Conservation (phyloP, 1,140 invertebrate genomes). For the Tetramorium simillimum region DNA sequence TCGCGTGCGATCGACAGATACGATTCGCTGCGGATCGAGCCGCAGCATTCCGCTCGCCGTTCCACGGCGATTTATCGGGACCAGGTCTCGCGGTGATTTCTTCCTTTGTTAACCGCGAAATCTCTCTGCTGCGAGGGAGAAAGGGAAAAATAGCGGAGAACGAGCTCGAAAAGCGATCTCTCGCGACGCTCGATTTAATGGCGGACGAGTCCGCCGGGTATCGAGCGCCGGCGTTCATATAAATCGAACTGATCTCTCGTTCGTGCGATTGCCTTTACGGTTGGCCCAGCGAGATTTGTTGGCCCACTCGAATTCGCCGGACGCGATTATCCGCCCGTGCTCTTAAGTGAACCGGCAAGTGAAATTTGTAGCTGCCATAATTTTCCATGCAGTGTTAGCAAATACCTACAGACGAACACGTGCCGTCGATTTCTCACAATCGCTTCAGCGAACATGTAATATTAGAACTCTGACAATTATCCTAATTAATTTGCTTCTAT, state of each 20-base stretch:
- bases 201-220: conserved; percentile 33
- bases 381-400: conserved; percentile 35
- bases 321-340: conserved; percentile 52
- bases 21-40: conserved; percentile 30
- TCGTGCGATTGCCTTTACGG: conserved; percentile 52
- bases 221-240: conserved; percentile 29
- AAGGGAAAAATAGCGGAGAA: conserved; percentile 36
- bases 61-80: conserved; percentile 18
- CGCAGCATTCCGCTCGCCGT: conserved; percentile 47
- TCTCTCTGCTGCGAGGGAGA: background rate
- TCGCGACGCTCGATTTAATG: conserved; percentile 25
- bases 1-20: conserved; percentile 63
- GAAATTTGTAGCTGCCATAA: conserved; percentile 58
- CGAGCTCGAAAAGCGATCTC: conserved; percentile 19
- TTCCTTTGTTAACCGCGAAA: conserved; percentile 52
- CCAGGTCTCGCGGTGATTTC: conserved; percentile 17
- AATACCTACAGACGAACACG: conserved; percentile 10
- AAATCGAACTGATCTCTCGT: conserved; percentile 47
- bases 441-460: background rate
- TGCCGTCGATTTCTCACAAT: background rate
- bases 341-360: conserved; percentile 38
- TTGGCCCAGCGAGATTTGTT: conserved; percentile 39
- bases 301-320: conserved; percentile 44
- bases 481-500: background rate
- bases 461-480: background rate